Percentiles rank a stretch among this genome's conserved stretches.
phyloP scores from a whole-genome alignment of 2,888 invertebrate species.

The Brachyopa scutellaris region DNA sequence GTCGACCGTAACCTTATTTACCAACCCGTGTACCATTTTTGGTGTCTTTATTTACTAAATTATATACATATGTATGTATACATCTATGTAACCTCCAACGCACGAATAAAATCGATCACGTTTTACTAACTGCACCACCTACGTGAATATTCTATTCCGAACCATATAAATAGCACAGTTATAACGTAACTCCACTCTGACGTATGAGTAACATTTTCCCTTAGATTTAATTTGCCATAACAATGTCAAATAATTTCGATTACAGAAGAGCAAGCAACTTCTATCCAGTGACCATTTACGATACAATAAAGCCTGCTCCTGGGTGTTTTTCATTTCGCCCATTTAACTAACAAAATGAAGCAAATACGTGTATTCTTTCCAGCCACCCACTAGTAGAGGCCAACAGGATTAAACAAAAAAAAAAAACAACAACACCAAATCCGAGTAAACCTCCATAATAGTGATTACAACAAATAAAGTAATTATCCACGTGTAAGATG shows the following conservation, averaged over 20 bases:
- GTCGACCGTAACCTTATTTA: too few species aligned
- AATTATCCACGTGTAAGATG: conserved; percentile 56
- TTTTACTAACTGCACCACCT: background rate
- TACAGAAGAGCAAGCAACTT: conserved; percentile 8
- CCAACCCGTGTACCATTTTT: too few species aligned
- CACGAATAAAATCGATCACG: conserved; percentile 22
- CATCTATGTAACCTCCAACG: too few species aligned
- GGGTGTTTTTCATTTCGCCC: background rate
- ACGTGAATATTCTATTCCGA: conserved; percentile 12
- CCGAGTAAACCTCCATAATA: conserved; percentile 22
- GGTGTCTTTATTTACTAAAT: too few species aligned
- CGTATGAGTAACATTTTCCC: conserved; percentile 24
- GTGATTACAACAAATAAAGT: conserved; percentile 56
- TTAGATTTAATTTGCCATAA: conserved; percentile 9
- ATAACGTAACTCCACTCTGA: conserved; percentile 19
- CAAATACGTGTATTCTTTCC: too few species aligned
- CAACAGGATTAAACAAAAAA: conserved; percentile 11
- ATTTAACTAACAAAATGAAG: background rate
- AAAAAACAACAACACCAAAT: conserved; percentile 11
- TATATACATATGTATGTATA: too few species aligned
- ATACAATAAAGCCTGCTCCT: conserved; percentile 24
- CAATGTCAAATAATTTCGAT: conserved; percentile 34
- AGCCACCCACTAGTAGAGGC: background rate
- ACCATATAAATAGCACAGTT: background rate
- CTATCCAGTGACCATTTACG: conserved; percentile 33